Conservation (phyloP, 2,113 vertebrate genomes). For the Calyptommatus sinebrachiatus region DNA sequence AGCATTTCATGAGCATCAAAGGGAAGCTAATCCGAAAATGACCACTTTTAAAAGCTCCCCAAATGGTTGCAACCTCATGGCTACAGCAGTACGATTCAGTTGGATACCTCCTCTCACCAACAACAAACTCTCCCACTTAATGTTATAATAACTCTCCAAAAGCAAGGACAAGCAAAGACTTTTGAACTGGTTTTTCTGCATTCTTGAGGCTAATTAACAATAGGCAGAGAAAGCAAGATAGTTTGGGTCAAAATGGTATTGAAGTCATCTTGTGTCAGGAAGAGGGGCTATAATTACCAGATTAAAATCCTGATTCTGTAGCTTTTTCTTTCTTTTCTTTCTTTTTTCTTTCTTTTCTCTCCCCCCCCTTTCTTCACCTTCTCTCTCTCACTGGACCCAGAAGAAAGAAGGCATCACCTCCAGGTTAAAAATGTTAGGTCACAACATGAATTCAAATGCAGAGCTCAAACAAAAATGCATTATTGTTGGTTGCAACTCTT, state of each 20-base stretch:
- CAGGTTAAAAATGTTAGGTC: neutral
- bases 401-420: neutral
- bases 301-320: slow-evolving; percentile 72
- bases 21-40: slow-evolving; percentile 65
- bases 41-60: slow-evolving; percentile 57
- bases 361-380: neutral
- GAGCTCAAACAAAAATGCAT: neutral
- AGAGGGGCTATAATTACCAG: slow-evolving; percentile 88
- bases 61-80: slow-evolving; percentile 62
- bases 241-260: slow-evolving; percentile 82
- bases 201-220: slow-evolving; percentile 77
- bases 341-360: neutral
- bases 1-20: slow-evolving; percentile 63
- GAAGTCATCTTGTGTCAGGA: slow-evolving; percentile 84
- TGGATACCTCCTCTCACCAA: slow-evolving; percentile 37
- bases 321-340: slow-evolving; percentile 13
- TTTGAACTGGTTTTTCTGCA: slow-evolving; percentile 75
- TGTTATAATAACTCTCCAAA: slow-evolving; percentile 69
- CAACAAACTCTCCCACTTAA: slow-evolving; percentile 63
- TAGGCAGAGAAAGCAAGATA: slow-evolving; percentile 58
- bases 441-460: neutral
- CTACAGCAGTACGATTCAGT: slow-evolving; percentile 64
- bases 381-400: no score
- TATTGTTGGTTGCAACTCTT: neutral
- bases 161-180: slow-evolving; percentile 61